Base-by-base conservation (phyloP, 2,888 invertebrate genomes). In the Sminthurides aquaticus region DNA sequence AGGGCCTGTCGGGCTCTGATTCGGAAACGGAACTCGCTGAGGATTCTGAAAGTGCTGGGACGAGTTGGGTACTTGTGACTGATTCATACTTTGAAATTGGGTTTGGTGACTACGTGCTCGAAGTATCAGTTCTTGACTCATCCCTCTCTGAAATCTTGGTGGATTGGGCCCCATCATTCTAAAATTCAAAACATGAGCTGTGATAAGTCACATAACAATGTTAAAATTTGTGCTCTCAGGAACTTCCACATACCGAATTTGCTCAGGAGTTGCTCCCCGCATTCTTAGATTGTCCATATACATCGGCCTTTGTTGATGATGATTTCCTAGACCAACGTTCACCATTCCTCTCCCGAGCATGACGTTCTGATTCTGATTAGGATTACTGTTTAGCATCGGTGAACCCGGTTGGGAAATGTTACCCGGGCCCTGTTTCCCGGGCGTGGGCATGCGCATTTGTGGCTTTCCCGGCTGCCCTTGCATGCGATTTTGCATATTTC, bases 401-500 rank as follows among this genome's bases (percentile, higher is more conserved):
- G 59, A 64, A 11, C 67, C 69, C 15, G 66, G 52, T 49, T 66
- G 69, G 22, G 67, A 62, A 18, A 71, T 67, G 28, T 67, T 63
- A 2, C 67, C 65, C 25, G 71, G 71, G 20, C 49, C 52, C 27
- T 58, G 59, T 1, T 66, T 57, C 25, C 61, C 55, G 11, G 69
- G 70, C 8, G 66, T 62, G 27, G 67, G 64, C 74, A 74, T 73
- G 43, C 71, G 62, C 28, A 71, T 64, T 29, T 68, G 69, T 2
- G 66, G 24, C 43, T 68, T 66, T 25, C 69, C 66, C 26, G 67
- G 66, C 29, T 71, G 69, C 15, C 64, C 60, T n/a, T 49, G 34
- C 66, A 67, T 67, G 3, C 79, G 76, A 1, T 78, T 78, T 56
- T 81, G 82, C 0, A 81, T 81, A 1, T 83, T 81, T 75, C 79